Conservation (phyloP, 2,888 invertebrate species). For the Drosophila cognata region DNA sequence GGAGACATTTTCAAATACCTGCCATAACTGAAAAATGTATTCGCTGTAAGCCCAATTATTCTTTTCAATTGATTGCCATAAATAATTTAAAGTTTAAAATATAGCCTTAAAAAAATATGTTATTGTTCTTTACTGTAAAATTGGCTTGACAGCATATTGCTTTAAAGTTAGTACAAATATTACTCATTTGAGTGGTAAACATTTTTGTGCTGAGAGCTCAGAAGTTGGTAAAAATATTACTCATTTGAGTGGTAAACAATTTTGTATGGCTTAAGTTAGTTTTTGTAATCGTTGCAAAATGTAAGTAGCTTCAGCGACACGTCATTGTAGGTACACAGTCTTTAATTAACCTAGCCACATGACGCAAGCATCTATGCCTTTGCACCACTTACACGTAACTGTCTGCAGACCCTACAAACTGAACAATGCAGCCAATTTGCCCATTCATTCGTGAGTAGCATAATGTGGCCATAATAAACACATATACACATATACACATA, state of each 20-base stretch:
- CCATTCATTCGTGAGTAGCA: constrained; percentile 42
- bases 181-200: neutral
- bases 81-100: neutral
- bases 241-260: neutral
- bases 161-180: neutral
- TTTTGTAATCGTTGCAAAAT: neutral
- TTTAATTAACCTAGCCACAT: constrained; percentile 28
- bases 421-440: constrained; percentile 52
- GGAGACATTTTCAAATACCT: neutral
- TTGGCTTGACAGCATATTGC: neutral
- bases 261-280: neutral
- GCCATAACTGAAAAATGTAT: neutral
- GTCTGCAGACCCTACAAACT: constrained; percentile 29
- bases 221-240: neutral
- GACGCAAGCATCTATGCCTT: constrained; percentile 16
- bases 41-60: neutral
- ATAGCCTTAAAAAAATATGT: neutral
- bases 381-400: constrained; percentile 22
- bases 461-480: constrained; percentile 35
- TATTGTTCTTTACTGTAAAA: neutral
- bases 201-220: neutral
- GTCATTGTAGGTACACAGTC: constrained; percentile 1
- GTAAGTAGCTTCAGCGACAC: neutral
- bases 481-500: constrained; percentile 1
- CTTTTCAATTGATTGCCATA: constrained; percentile 5